Evolutionary conservation across 2,888 invertebrate species (phyloP).

Genomic region (Esperia sulphurella): DNA sequence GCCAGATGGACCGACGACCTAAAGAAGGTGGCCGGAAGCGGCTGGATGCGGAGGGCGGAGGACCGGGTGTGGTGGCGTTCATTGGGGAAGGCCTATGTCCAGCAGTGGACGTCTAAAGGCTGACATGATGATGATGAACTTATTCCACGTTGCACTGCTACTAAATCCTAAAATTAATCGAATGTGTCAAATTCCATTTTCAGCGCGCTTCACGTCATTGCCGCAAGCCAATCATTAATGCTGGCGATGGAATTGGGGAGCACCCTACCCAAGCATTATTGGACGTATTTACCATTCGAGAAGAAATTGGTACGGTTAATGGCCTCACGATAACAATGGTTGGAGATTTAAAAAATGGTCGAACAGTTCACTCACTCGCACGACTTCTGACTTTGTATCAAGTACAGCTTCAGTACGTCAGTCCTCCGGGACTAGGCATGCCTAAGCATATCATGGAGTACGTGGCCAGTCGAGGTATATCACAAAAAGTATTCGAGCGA

Average conservation of each 20-base stretch:
- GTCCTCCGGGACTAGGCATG: constrained; percentile 93
- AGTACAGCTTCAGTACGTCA: constrained; percentile 94
- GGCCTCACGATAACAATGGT: constrained; percentile 98
- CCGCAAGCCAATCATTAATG: constrained; percentile 96
- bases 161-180: no score
- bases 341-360: constrained; percentile 97
- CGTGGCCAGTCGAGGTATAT: constrained; percentile 87
- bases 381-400: constrained; percentile 95
- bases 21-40: no score
- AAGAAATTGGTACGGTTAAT: constrained; percentile 99
- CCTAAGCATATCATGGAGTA: constrained; percentile 91
- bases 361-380: constrained; percentile 98
- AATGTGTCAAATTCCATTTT: constrained; percentile 22
- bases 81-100: no score
- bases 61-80: no score
- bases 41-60: no score
- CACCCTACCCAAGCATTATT: constrained; percentile 98
- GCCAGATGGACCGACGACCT: no score
- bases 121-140: no score
- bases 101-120: no score
- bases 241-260: constrained; percentile 98
- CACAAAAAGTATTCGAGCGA: constrained; percentile 84
- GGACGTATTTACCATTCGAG: constrained; percentile 98
- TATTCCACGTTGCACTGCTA: no score
- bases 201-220: constrained; percentile 90